Base-by-base conservation (phyloP, 2,888 invertebrate species). In the Lordiphosa andalusiaca region DNA sequence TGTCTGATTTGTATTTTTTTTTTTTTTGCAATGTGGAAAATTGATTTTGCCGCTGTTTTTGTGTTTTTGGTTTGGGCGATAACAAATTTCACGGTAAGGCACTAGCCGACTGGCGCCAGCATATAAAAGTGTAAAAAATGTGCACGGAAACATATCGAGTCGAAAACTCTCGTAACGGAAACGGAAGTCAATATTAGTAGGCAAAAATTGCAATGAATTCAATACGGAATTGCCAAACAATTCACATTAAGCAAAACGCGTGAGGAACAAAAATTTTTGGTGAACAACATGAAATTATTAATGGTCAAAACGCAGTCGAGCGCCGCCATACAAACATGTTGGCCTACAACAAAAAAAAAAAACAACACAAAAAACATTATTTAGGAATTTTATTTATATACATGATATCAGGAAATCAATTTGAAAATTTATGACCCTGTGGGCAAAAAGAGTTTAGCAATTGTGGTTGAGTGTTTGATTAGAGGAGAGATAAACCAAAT, bases 141-240 rank as follows among this genome's bases (percentile, higher is more conserved):
- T 30, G 9, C 30, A 37, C 78, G 78, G 80, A 84, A 80, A 65
- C 63, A 67, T 60, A 67, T 75, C 73, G 70, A 82, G 73, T 75
- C 73, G 70, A 82, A 71, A 67, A 64, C 69, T 62, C 36, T 61
- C 51, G 35, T 37, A 59, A 64, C 85, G 85, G 85, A 81, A 83
- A 53, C 81, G 81, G 81, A 81, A 83, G 76, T 80, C 76, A 77
- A 73, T 76, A 83, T 84, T 81, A 84, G 83, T 71, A 69, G 81
- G 71, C 80, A 75, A 62, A 80, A 73, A 71, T 19, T 41, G 40
- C 40, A 41, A n/a, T 73, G 66, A 56, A 78, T 62, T 57, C 58
- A 51, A 50, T 61, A 50, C 62, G 30, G 30, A 58, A 67, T 58
- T 54, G 66, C 54, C 37, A 73, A 73, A 72, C 63, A 72, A 69